A percentile compares a stretch with the other conserved stretches of the same genome.
These are phyloP conservation scores for Emydoidea blandingii DNA, from an alignment of 2,797 vertebrate genomes.

Conservation along the genomic window DNA sequence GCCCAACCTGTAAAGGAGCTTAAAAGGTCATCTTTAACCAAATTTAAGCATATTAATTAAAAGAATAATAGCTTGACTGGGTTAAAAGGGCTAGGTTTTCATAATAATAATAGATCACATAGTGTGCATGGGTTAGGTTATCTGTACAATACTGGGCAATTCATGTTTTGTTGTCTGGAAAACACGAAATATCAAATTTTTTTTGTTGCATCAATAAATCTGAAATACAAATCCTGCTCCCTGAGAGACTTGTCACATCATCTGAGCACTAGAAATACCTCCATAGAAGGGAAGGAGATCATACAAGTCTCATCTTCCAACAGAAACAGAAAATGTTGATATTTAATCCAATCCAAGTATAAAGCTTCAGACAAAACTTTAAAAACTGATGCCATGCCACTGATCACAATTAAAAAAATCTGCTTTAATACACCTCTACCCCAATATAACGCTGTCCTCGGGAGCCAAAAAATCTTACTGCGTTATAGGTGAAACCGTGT, in stretches of 20 bases:
- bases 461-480: too few species aligned
- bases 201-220: background rate
- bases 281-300: background rate
- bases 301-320: background rate
- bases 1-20: background rate
- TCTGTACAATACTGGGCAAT: rapidly evolving
- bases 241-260: background rate
- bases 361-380: rapidly evolving
- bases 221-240: background rate
- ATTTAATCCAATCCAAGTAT: background rate
- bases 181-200: background rate
- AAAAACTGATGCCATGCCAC: background rate
- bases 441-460: too few species aligned
- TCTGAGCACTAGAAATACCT: background rate
- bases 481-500: too few species aligned
- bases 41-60: background rate
- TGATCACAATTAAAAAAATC: background rate
- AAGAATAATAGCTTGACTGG: background rate
- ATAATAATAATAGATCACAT: background rate
- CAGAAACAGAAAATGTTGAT: background rate
- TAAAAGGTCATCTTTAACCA: background rate
- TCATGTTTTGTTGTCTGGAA: background rate
- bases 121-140: background rate
- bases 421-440: background rate
- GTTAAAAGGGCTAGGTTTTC: background rate